Evolutionary conservation across 2,797 vertebrate genomes (phyloP).

Genomic region (Clangula hyemalis): DNA sequence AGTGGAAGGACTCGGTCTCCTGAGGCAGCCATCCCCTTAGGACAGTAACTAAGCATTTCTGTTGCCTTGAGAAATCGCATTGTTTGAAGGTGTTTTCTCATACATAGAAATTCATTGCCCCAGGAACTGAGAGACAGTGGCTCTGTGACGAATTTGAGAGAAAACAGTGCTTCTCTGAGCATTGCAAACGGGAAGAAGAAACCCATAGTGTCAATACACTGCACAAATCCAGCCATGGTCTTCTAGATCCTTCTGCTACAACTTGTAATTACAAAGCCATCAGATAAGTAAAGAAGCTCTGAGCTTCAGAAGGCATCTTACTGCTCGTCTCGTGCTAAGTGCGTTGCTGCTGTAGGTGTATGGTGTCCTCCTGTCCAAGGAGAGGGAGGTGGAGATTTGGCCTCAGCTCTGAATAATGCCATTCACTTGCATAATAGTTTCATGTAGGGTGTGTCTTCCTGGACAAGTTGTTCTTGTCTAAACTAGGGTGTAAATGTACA

Average conservation of each 20-base stretch:
- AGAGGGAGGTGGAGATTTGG: background rate
- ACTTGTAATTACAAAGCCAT: background rate
- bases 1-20: background rate
- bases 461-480: background rate
- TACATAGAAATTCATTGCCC: background rate
- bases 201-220: background rate
- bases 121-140: background rate
- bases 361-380: background rate
- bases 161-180: background rate
- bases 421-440: slow-evolving; percentile 38
- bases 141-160: background rate
- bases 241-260: background rate
- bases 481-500: background rate
- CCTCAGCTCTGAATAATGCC: background rate
- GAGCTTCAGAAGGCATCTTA: background rate
- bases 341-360: background rate
- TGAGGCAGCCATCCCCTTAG: background rate
- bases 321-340: background rate
- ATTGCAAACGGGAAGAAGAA: background rate
- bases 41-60: background rate
- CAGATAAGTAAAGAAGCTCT: background rate
- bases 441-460: slow-evolving; percentile 10
- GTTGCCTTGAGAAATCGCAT: background rate
- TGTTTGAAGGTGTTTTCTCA: slow-evolving; percentile 4
- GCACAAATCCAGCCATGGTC: background rate